These are phyloP conservation scores for Rotaria socialis DNA, from an alignment of 2,888 invertebrate species.

Conservation along the genomic window DNA sequence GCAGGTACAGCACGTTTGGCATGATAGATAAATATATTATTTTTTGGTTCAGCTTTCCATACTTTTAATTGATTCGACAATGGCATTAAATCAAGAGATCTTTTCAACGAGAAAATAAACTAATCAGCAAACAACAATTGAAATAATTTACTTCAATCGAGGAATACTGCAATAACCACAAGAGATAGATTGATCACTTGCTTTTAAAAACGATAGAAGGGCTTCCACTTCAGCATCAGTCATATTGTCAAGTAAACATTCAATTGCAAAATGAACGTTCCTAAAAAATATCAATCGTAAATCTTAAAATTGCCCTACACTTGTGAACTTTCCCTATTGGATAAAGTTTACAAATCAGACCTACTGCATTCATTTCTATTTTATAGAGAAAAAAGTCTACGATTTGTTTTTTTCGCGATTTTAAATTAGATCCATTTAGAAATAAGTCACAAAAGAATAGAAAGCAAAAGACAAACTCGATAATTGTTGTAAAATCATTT, in stretches of 20 bases:
- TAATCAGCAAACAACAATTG: background rate
- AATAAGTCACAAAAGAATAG: background rate
- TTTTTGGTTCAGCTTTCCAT: background rate
- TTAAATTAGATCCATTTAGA: too few species aligned
- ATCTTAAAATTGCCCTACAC: too few species aligned
- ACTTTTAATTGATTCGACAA: background rate
- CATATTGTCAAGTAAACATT: conserved; percentile 2
- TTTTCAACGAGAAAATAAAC: background rate
- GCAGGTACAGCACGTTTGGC: background rate
- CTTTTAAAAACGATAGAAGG: background rate
- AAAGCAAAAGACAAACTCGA: background rate
- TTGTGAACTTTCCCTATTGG: too few species aligned
- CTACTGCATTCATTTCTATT: too few species aligned
- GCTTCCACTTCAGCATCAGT: conserved; percentile 12
- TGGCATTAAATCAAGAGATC: background rate
- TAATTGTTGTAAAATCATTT: conserved; percentile 4
- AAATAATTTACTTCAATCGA: background rate
- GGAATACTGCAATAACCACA: conserved; percentile 30
- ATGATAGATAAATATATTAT: background rate
- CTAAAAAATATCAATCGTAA: background rate
- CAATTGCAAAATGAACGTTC: conserved; percentile 24
- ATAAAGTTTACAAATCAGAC: too few species aligned
- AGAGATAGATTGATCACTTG: background rate
- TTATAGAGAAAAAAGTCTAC: too few species aligned
- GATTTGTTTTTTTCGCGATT: too few species aligned